A percentile compares a stretch with the other conserved stretches of the same genome.
These are phyloP conservation scores for Gephyroberyx darwinii DNA, from an alignment of 2,797 vertebrate genomes.

Conservation along the genomic window DNA sequence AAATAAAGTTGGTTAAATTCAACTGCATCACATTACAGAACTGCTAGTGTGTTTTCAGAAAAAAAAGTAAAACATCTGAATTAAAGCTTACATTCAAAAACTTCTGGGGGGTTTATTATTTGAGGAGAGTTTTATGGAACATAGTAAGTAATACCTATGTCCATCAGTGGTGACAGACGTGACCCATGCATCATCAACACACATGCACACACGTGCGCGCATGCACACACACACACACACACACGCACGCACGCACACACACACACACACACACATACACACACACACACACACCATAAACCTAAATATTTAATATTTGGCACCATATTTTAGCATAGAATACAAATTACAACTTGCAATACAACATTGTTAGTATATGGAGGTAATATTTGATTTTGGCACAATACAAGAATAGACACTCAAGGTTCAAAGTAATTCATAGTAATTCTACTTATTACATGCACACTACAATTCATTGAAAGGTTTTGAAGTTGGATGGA, in stretches of 20 bases:
- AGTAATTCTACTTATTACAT: conserved; percentile 51
- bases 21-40: conserved; percentile 66
- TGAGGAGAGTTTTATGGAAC: conserved; percentile 50
- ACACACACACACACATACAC: conserved; percentile 9
- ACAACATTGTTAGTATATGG: conserved; percentile 62
- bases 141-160: conserved; percentile 23
- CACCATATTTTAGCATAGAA: conserved; percentile 76
- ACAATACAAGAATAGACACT: conserved; percentile 66
- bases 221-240: background rate
- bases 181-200: conserved; percentile 56
- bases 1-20: conserved; percentile 65
- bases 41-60: conserved; percentile 36
- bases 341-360: conserved; percentile 68
- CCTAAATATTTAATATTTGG: conserved; percentile 74
- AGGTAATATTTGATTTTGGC: conserved; percentile 78
- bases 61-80: conserved; percentile 24
- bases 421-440: conserved; percentile 59
- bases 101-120: conserved; percentile 46
- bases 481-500: conserved; percentile 40
- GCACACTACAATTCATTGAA: conserved; percentile 47
- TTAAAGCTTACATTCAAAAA: conserved; percentile 76
- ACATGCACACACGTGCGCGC: background rate
- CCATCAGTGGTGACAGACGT: conserved; percentile 38
- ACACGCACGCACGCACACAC: background rate
- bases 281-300: conserved; percentile 33